phyloP scores from a whole-genome alignment of 1,140 invertebrate genomes.

The Maniola jurtina region DNA sequence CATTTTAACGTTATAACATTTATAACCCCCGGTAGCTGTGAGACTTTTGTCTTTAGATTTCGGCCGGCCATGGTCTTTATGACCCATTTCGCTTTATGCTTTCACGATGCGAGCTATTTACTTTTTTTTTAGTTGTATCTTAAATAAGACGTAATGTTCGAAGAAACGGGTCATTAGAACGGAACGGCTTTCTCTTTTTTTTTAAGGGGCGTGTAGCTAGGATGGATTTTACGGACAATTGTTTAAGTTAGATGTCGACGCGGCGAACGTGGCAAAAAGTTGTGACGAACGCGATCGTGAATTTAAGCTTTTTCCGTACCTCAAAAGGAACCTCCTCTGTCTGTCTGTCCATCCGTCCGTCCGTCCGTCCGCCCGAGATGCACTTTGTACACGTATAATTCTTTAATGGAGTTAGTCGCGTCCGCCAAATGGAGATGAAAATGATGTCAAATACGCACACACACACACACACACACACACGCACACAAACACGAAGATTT shows the following conservation, averaged over 20 bases:
- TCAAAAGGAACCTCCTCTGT: too few relatives aligned
- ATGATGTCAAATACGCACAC: too few relatives aligned
- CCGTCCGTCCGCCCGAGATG: too few relatives aligned
- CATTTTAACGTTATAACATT: constrained; percentile 3
- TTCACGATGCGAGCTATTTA: constrained; percentile 55
- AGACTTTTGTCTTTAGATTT: constrained; percentile 64
- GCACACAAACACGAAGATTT: too few relatives aligned
- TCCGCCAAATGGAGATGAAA: too few relatives aligned
- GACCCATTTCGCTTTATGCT: constrained; percentile 63
- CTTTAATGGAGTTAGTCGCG: too few relatives aligned
- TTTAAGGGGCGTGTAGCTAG: too few relatives aligned
- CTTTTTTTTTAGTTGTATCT: constrained; percentile 61
- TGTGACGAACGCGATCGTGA: too few relatives aligned
- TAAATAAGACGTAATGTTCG: constrained; percentile 76
- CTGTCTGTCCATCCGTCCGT: too few relatives aligned
- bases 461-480: too few relatives aligned
- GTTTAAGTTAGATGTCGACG: constrained; percentile 62
- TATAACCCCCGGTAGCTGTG: constrained; percentile 50
- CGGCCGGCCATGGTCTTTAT: constrained; percentile 50
- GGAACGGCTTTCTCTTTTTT: constrained; percentile 61
- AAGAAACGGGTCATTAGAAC: constrained; percentile 71
- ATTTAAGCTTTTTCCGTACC: too few relatives aligned
- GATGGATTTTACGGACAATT: constrained; percentile 24
- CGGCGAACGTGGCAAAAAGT: constrained; percentile 64
- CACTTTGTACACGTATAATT: too few relatives aligned